phyloP scores from a whole-genome alignment of 1,140 invertebrate species.

The Scaptomyza montana region DNA sequence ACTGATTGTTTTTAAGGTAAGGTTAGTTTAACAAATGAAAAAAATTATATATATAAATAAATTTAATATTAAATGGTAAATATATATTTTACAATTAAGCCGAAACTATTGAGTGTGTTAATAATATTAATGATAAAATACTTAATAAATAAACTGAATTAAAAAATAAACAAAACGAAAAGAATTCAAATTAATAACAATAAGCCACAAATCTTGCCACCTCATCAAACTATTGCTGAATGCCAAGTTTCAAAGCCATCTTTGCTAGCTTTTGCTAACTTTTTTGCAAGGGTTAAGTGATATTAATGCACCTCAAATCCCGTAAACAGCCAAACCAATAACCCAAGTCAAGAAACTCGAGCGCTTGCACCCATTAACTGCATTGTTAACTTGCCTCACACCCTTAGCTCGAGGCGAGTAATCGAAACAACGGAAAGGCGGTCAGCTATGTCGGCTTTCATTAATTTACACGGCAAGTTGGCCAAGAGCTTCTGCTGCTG shows the following conservation, averaged over 20 bases:
- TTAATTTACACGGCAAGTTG: constrained; percentile 57
- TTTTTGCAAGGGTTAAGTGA: constrained; percentile 54
- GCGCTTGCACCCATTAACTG: constrained; percentile 38
- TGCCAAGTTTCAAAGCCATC: constrained; percentile 19
- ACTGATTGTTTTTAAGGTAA: constrained; percentile 77
- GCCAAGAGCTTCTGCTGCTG: constrained; percentile 20
- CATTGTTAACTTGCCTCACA: constrained; percentile 20
- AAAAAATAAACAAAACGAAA: constrained; percentile 32
- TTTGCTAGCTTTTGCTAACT: no score
- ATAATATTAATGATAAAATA: constrained; percentile 70
- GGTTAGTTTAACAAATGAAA: constrained; percentile 60
- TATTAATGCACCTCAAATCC: constrained; percentile 63
- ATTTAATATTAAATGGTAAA: constrained; percentile 50
- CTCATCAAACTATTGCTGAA: constrained; percentile 43
- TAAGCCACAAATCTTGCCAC: neutral
- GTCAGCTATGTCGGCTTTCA: constrained; percentile 58
- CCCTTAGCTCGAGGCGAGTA: constrained; percentile 40
- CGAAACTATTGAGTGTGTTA: constrained; percentile 82
- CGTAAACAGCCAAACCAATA: constrained; percentile 1
- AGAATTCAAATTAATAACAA: constrained; percentile 21
- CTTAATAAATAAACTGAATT: constrained; percentile 73
- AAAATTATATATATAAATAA: constrained; percentile 25
- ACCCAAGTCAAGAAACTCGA: neutral
- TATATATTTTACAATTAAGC: constrained; percentile 64
- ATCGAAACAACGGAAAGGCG: constrained; percentile 69